Conservation (phyloP, 1,140 invertebrate species). For the Luehdorfia chinensis region DNA sequence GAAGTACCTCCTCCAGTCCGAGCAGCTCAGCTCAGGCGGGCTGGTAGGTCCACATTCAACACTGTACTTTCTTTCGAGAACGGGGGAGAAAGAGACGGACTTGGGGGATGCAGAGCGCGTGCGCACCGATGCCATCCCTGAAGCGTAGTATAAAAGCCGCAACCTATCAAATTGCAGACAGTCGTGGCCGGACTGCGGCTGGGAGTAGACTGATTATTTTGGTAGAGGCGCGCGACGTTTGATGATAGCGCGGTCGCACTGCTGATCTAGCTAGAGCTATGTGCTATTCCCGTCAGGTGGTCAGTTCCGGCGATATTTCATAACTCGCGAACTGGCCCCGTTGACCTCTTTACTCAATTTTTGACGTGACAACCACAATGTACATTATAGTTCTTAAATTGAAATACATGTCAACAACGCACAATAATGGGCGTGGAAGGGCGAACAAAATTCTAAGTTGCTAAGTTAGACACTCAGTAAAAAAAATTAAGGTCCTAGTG, state of each 20-base stretch:
- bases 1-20: conserved; percentile 71
- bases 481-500: not conserved
- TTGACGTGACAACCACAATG: not conserved
- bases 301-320: conserved; percentile 66
- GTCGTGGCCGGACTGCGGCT: conserved; percentile 65
- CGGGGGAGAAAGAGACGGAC: conserved; percentile 73
- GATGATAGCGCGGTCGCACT: conserved; percentile 68
- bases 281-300: conserved; percentile 73
- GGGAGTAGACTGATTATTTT: conserved; percentile 67
- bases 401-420: too few species aligned
- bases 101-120: conserved; percentile 76
- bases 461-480: too few species aligned
- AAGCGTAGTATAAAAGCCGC: conserved; percentile 57
- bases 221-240: conserved; percentile 52
- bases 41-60: conserved; percentile 47
- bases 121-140: conserved; percentile 73
- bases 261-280: conserved; percentile 53
- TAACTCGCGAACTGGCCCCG: conserved; percentile 55
- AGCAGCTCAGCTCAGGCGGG: conserved; percentile 46
- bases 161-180: conserved; percentile 40
- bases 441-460: too few species aligned
- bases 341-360: conserved; percentile 43
- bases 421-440: too few species aligned
- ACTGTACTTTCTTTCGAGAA: conserved; percentile 71
- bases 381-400: too few species aligned